Evolutionary conservation across 2,113 vertebrate species (phyloP).

Genomic region (Pteropus alecto): DNA sequence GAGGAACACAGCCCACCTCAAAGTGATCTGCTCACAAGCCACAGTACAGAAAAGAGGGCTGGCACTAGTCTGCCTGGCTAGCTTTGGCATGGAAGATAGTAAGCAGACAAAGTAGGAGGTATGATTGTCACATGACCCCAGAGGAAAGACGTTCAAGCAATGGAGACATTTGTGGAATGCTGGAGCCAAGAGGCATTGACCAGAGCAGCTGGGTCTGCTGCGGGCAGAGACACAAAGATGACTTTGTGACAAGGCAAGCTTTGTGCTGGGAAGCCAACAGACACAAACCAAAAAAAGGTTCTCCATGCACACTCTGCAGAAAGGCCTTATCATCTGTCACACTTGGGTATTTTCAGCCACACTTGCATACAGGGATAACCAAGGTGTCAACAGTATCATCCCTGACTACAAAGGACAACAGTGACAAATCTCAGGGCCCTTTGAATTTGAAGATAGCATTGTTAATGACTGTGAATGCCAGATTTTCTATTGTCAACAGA

Average conservation of each 20-base stretch:
- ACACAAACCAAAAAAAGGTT: slow-evolving; percentile 24
- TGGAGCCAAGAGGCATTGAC: background rate
- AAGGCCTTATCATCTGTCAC: slow-evolving; percentile 52
- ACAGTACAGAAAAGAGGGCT: background rate
- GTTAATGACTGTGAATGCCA: slow-evolving; percentile 37
- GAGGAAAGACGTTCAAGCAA: background rate
- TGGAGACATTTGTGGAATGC: background rate
- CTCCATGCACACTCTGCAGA: background rate
- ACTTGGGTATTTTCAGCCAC: slow-evolving; percentile 61
- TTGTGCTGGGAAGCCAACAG: background rate
- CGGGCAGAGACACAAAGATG: background rate
- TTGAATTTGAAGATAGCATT: slow-evolving; percentile 60
- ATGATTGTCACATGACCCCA: background rate
- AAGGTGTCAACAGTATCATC: slow-evolving; percentile 50
- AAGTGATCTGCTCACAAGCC: background rate
- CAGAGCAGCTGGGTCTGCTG: background rate
- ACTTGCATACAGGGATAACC: slow-evolving; percentile 44
- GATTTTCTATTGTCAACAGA: slow-evolving; percentile 51
- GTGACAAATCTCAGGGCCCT: slow-evolving; percentile 56
- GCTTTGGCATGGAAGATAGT: background rate
- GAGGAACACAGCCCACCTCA: background rate
- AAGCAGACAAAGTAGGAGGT: background rate
- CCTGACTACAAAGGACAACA: slow-evolving; percentile 59
- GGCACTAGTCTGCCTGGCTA: background rate
- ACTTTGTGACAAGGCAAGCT: background rate